Evolutionary conservation across 2,113 vertebrate species (phyloP).

Genomic region (Lasiurus cinereus): DNA sequence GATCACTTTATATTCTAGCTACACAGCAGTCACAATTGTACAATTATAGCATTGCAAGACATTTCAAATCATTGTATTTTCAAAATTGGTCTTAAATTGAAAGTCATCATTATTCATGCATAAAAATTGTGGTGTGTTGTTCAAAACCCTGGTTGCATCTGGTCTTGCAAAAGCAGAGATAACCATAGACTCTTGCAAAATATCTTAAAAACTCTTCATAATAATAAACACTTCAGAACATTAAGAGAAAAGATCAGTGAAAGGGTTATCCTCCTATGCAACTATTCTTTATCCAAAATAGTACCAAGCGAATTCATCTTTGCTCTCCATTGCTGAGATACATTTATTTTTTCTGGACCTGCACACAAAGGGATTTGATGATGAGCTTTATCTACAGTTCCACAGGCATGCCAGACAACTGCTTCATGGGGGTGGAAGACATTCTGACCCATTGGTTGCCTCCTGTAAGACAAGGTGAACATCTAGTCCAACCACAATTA

Average conservation of each 20-base stretch:
- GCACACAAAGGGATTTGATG: too few species aligned
- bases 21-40: neutral
- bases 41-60: neutral
- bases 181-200: neutral
- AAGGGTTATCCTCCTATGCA: neutral
- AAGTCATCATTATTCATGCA: neutral
- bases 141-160: conserved; percentile 21
- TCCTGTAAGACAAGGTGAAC: neutral
- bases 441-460: neutral
- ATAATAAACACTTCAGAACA: neutral
- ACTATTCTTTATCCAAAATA: neutral
- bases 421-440: neutral
- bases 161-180: neutral
- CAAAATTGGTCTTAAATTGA: neutral
- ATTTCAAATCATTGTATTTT: neutral
- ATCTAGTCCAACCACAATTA: neutral
- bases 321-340: neutral
- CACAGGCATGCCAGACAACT: neutral
- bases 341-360: conserved; percentile 14
- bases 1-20: neutral
- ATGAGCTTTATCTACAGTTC: neutral
- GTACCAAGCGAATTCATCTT: neutral
- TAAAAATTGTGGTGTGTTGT: neutral
- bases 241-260: neutral
- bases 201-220: neutral